A percentile compares a stretch with the other conserved stretches of the same genome.
Conservation (phyloP, 2,113 vertebrate species). For the Rostratula benghalensis region DNA sequence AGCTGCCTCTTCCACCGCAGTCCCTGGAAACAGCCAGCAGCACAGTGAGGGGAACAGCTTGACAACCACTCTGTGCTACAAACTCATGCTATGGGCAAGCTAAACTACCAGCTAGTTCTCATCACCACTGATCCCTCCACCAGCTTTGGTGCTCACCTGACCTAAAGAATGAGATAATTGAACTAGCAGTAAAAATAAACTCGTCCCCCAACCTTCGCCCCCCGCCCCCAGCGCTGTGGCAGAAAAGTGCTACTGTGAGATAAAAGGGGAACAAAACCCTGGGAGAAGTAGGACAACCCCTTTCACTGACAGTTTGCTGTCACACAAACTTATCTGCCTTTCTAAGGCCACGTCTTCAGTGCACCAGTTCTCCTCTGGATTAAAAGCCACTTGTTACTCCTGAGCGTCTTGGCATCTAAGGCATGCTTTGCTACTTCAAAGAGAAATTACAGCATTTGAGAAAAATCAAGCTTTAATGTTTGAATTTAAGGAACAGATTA, state of each 20-base stretch:
- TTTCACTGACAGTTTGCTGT: background rate
- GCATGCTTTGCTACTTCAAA: background rate
- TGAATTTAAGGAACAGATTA: background rate
- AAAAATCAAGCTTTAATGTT: background rate
- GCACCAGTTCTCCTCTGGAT: background rate
- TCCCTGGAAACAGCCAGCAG: background rate
- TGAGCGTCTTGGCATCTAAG: background rate
- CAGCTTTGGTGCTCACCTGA: background rate
- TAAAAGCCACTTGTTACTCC: background rate
- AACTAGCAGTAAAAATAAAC: background rate
- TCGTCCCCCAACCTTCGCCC: too few relatives aligned
- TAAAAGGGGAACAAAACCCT: background rate
- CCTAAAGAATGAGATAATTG: background rate
- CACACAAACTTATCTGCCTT: background rate
- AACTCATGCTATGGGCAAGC: background rate
- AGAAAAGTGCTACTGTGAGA: background rate
- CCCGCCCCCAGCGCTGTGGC: too few relatives aligned
- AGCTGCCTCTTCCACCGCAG: background rate
- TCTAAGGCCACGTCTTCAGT: background rate
- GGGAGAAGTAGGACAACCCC: background rate
- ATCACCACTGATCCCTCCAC: background rate
- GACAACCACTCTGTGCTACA: fast-evolving
- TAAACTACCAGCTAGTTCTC: background rate
- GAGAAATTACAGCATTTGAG: background rate
- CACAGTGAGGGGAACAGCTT: background rate